These are phyloP conservation scores for Drosophila rufa DNA, from an alignment of 1,140 invertebrate genomes.

Conservation along the genomic window DNA sequence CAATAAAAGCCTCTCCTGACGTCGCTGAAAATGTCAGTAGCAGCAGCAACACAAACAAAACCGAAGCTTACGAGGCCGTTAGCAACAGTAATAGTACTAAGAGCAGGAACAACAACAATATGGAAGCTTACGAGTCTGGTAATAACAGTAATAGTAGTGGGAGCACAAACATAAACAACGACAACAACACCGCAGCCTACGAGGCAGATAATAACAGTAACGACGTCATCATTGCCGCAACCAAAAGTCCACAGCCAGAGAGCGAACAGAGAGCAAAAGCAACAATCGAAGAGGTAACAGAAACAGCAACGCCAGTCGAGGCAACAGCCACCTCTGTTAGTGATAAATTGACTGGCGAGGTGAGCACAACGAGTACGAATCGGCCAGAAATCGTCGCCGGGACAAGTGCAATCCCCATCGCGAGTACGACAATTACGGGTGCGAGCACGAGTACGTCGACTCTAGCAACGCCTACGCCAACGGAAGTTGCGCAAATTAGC, in stretches of 20 bases:
- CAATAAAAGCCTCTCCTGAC: slow-evolving; percentile 54
- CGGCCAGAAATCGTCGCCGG: slow-evolving; percentile 12
- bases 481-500: slow-evolving; percentile 78
- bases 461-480: slow-evolving; percentile 43
- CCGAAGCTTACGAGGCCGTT: slow-evolving; percentile 2
- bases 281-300: slow-evolving; percentile 18
- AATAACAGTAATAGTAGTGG: not conserved
- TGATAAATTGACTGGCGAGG: slow-evolving; percentile 67
- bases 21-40: slow-evolving; percentile 1
- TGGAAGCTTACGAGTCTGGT: too few species aligned
- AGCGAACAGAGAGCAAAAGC: slow-evolving; percentile 41
- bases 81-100: not conserved
- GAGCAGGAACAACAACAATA: slow-evolving; percentile 3
- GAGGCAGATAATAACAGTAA: slow-evolving; percentile 45
- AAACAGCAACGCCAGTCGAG: slow-evolving; percentile 25
- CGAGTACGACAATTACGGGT: slow-evolving; percentile 25
- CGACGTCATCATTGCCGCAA: slow-evolving; percentile 42
- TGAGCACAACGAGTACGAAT: slow-evolving; percentile 48
- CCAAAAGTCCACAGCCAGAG: slow-evolving; percentile 39
- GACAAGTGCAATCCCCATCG: not conserved
- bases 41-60: too few species aligned
- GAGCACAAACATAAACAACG: slow-evolving; percentile 4
- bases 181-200: slow-evolving; percentile 22
- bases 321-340: slow-evolving; percentile 61
- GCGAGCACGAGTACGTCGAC: slow-evolving; percentile 31